Base-by-base conservation (phyloP, 2,888 invertebrate genomes). In the Brachypterus glaber region DNA sequence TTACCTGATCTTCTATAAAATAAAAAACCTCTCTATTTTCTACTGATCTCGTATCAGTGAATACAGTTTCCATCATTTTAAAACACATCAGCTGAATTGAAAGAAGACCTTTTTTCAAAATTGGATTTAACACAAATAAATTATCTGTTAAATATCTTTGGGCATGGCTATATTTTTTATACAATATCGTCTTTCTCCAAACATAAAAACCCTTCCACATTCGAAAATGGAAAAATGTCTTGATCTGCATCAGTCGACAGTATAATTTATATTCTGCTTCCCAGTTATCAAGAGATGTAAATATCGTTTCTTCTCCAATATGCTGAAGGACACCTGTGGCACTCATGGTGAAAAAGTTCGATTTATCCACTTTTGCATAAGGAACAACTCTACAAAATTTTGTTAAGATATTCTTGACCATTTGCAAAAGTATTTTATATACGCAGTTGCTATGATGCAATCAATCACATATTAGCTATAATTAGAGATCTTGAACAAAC, bases 231-330 rank as follows among this genome's bases (percentile, higher is more conserved):
- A 67, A 71, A 57, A 85, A 84, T 31, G 77, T 74, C 47, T 75
- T 78, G 30, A 84, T 80, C 70, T 77, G 74, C 45, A 80, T 79
- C n/a, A 91, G 69, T 57, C 82, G 73, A 26, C 79, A 72, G 56
- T 85, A 90, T 60, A 78, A 78, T n/a, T 74, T 74, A 54, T 86
- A 89, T 57, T 90, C 89, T 40, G 76, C 76, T 57, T 86, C 83
- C 89, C 89, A 91, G 43, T 78, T 71, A 13, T 77, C 72, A 4
- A 91, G 67, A 7, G 81, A 74, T 0, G 87, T 87, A 56, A 86
- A 90, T 9, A 77, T 77, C 63, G 82, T 80, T 59, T 88, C 88
- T 37, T 74, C 76, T 9, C 72, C 60, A 35, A 68, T 74, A 59
- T 77, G 80, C 52, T 84, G 82, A n/a, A 86, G 80, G 0, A 90